phyloP scores from a whole-genome alignment of 2,113 vertebrate genomes.

The Dipodomys merriami region DNA sequence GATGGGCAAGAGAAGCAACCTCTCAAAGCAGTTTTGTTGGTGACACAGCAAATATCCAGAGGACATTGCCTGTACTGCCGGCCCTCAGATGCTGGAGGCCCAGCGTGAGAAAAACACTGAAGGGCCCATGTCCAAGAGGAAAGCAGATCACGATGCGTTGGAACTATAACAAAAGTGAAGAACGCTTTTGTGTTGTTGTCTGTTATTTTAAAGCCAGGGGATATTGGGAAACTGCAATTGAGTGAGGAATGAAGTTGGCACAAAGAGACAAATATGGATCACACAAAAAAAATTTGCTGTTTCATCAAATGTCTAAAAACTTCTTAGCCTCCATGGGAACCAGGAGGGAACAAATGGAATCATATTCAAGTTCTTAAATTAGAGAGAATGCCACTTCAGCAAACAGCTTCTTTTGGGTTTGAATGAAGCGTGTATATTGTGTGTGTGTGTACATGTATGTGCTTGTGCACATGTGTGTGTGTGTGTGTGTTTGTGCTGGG shows the following conservation, averaged over 20 bases:
- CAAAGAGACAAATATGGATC: neutral
- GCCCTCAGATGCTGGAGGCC: neutral
- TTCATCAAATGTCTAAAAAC: conserved; percentile 17
- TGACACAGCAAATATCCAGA: neutral
- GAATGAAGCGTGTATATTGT: neutral
- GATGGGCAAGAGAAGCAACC: neutral
- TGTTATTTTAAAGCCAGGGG: neutral
- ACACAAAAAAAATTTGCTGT: neutral
- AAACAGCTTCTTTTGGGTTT: neutral
- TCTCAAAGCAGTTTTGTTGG: neutral
- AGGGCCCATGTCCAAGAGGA: neutral
- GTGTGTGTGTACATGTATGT: too few species aligned
- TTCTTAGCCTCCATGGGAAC: neutral
- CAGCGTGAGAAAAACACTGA: neutral
- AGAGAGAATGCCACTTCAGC: neutral
- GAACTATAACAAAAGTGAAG: neutral
- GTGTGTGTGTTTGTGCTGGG: too few species aligned
- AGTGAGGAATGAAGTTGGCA: neutral
- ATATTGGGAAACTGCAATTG: neutral
- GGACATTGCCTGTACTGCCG: neutral
- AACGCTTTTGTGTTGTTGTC: neutral
- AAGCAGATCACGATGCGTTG: neutral
- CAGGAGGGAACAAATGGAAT: neutral
- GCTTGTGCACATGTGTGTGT: too few species aligned
- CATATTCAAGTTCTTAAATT: neutral